Evolutionary conservation across 2,113 vertebrate species (phyloP).

Genomic region (Hoplias malabaricus): DNA sequence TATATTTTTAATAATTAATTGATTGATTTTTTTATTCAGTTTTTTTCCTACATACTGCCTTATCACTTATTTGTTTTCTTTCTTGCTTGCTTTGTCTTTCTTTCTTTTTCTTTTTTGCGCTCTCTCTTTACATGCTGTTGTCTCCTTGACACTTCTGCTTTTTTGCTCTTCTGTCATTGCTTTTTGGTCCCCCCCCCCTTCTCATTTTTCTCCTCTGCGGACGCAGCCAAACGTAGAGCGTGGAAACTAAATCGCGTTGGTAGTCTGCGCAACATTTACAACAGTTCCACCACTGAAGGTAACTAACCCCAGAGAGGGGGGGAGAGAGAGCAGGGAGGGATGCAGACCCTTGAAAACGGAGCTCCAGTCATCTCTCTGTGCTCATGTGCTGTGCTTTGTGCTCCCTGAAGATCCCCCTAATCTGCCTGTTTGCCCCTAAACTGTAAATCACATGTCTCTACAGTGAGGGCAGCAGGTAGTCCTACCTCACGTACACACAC

Average conservation of each 20-base stretch:
- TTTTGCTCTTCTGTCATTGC: slow-evolving; percentile 59
- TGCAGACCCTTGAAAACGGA: background rate
- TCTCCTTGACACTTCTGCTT: slow-evolving; percentile 58
- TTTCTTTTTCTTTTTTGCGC: background rate
- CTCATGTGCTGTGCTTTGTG: background rate
- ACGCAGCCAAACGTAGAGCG: slow-evolving; percentile 91
- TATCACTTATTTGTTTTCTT: background rate
- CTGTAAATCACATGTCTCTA: too few species aligned
- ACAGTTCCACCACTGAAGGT: slow-evolving; percentile 88
- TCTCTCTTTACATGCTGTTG: slow-evolving; percentile 56
- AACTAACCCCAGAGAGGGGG: slow-evolving; percentile 58
- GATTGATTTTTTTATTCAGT: background rate
- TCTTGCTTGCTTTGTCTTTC: background rate
- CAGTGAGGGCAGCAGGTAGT: background rate
- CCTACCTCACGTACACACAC: slow-evolving; percentile 30
- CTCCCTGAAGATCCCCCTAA: background rate
- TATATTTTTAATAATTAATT: too few species aligned
- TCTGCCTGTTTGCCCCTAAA: background rate
- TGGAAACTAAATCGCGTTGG: slow-evolving; percentile 94
- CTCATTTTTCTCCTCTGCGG: too few species aligned
- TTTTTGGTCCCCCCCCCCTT: slow-evolving; percentile 50
- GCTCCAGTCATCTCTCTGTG: background rate
- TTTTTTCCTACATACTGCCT: background rate
- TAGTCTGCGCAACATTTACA: slow-evolving; percentile 94
- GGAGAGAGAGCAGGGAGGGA: background rate